Percentiles rank a stretch among this genome's conserved stretches.
Conservation (phyloP, 2,797 vertebrate genomes). For the Channallabes apus region DNA sequence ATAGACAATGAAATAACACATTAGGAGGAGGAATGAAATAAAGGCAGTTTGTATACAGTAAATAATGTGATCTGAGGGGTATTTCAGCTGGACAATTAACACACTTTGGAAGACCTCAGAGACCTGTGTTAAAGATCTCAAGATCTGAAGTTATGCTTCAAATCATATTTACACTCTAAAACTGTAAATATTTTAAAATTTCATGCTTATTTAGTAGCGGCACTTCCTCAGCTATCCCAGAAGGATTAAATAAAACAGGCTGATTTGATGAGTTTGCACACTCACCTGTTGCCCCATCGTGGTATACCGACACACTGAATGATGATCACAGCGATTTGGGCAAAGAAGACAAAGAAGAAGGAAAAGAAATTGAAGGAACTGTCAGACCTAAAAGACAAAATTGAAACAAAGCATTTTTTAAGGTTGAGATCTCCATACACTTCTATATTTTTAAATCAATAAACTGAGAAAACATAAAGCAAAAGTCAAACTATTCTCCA, state of each 20-base stretch:
- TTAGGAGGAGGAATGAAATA: no score
- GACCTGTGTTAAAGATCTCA: no score
- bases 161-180: background rate
- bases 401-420: background rate
- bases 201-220: background rate
- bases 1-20: no score
- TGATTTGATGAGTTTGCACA: background rate
- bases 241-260: background rate
- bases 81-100: no score
- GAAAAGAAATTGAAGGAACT: slow-evolving; percentile 98
- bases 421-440: background rate
- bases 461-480: background rate
- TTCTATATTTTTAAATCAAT: background rate
- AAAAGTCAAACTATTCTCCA: background rate
- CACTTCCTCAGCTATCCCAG: background rate
- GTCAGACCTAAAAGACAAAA: slow-evolving; percentile 80
- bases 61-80: no score
- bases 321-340: slow-evolving; percentile 87
- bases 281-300: slow-evolving; percentile 91
- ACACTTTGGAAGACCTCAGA: no score
- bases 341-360: slow-evolving; percentile 96
- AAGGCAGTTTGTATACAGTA: no score
- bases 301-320: slow-evolving; percentile 92
- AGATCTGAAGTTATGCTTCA: background rate
- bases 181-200: background rate